phyloP scores from a whole-genome alignment of 2,888 invertebrate species.

The Pollenia amentaria region DNA sequence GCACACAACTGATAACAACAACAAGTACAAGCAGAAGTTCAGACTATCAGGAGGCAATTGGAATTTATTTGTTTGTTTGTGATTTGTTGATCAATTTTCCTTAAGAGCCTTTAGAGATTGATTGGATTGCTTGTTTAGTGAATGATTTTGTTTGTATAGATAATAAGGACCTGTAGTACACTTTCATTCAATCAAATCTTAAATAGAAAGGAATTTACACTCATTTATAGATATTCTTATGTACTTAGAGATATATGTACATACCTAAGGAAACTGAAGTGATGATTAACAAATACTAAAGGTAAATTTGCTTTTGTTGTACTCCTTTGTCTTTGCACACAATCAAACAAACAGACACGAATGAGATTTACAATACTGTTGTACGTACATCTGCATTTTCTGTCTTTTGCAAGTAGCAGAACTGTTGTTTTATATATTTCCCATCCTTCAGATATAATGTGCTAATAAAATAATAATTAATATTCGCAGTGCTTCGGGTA shows the following conservation, averaged over 20 bases:
- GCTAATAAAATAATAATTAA: slow-evolving; percentile 65
- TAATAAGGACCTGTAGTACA: neutral
- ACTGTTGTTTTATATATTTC: slow-evolving; percentile 5
- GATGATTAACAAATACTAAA: slow-evolving; percentile 43
- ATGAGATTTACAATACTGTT: neutral
- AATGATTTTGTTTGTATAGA: neutral
- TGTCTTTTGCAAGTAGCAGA: slow-evolving; percentile 21
- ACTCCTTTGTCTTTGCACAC: neutral
- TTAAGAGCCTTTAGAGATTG: slow-evolving; percentile 61
- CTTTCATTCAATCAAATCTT: neutral
- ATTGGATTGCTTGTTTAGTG: slow-evolving; percentile 42
- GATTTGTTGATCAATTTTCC: slow-evolving; percentile 67
- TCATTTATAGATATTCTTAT: no score
- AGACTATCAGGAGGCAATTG: slow-evolving; percentile 30
- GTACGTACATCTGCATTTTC: neutral
- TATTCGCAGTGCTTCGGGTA: slow-evolving; percentile 48
- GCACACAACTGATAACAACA: neutral
- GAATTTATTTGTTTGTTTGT: slow-evolving; percentile 66
- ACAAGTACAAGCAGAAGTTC: slow-evolving; percentile 24
- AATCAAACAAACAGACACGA: neutral
- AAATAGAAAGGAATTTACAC: neutral
- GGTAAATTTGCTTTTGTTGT: slow-evolving; percentile 22
- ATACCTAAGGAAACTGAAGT: neutral
- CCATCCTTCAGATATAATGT: slow-evolving; percentile 9
- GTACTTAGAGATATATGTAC: neutral